Percentiles rank a stretch among this genome's conserved stretches.
phyloP scores from a whole-genome alignment of 1,140 invertebrate genomes.

The Trachymyrmex septentrionalis region DNA sequence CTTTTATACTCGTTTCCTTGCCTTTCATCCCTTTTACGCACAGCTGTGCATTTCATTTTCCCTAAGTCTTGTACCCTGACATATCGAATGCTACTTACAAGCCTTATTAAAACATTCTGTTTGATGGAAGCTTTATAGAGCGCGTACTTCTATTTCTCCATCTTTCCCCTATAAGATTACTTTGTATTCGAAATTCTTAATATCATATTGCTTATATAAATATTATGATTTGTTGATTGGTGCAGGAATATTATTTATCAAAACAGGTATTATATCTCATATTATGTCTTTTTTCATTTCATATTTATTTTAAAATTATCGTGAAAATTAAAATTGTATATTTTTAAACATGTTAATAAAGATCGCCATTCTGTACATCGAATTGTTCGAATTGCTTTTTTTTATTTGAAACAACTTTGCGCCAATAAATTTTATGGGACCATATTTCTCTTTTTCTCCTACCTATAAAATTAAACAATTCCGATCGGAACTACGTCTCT shows the following conservation, averaged over 20 bases:
- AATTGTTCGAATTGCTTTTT: slow-evolving; percentile 37
- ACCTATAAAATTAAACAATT: slow-evolving; percentile 53
- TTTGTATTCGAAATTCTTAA: slow-evolving; percentile 14
- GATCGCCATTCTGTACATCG: slow-evolving; percentile 4
- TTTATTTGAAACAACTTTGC: slow-evolving; percentile 46
- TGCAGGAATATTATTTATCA: not conserved
- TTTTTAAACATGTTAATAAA: slow-evolving; percentile 25
- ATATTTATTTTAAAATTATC: slow-evolving; percentile 13
- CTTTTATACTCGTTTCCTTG: slow-evolving; percentile 46
- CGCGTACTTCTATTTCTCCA: slow-evolving; percentile 4
- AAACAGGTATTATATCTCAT: not conserved
- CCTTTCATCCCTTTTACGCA: slow-evolving; percentile 62
- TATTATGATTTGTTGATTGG: not conserved
- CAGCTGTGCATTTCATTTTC: slow-evolving; percentile 56
- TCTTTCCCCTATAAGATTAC: not conserved
- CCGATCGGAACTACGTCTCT: slow-evolving; percentile 15
- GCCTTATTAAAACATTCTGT: slow-evolving; percentile 72
- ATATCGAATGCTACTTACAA: slow-evolving; percentile 63
- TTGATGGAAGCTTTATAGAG: slow-evolving; percentile 51
- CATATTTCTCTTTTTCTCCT: slow-evolving; percentile 37
- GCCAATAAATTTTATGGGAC: slow-evolving; percentile 45
- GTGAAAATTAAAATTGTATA: slow-evolving; percentile 10
- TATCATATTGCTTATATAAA: not conserved
- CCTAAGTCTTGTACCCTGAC: slow-evolving; percentile 41
- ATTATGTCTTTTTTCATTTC: not conserved